phyloP scores from a whole-genome alignment of 2,888 invertebrate species.

The Crossocerus cetratus region DNA sequence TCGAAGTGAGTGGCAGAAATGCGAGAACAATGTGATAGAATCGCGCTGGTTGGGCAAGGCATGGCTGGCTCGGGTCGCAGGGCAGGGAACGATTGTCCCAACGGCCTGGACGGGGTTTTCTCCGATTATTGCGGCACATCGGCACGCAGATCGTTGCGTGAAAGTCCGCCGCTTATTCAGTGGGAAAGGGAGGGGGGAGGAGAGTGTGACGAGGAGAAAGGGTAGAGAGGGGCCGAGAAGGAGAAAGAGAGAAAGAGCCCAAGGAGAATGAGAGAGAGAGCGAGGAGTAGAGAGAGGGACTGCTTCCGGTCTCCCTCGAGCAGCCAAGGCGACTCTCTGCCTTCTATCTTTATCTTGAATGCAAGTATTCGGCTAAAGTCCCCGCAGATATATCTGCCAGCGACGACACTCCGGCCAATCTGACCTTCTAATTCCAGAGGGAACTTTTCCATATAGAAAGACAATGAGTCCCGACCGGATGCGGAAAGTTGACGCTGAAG shows the following conservation, averaged over 20 bases:
- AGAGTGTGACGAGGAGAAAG: slow-evolving; percentile 26
- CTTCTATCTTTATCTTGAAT: slow-evolving; percentile 39
- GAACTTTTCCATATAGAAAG: neutral
- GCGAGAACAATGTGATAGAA: too few relatives aligned
- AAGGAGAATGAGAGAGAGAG: slow-evolving; percentile 22
- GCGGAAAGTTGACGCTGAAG: too few relatives aligned
- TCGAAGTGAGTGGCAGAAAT: too few relatives aligned
- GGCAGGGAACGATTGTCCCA: slow-evolving; percentile 37
- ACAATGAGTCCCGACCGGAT: too few relatives aligned
- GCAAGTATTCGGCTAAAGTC: slow-evolving; percentile 19
- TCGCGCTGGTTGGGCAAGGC: too few relatives aligned
- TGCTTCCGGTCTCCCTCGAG: slow-evolving; percentile 57
- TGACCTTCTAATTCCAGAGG: neutral
- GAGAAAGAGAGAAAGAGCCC: slow-evolving; percentile 21
- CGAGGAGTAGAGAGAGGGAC: slow-evolving; percentile 51
- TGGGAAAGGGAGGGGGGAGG: slow-evolving; percentile 28
- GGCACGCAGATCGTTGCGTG: slow-evolving; percentile 59
- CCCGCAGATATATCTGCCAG: neutral
- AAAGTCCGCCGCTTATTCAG: slow-evolving; percentile 51
- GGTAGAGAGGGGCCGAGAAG: slow-evolving; percentile 32
- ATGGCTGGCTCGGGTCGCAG: too few relatives aligned
- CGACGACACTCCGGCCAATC: neutral
- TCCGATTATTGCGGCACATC: slow-evolving; percentile 63
- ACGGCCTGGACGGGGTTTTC: slow-evolving; percentile 36
- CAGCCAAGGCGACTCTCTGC: slow-evolving; percentile 28